Conservation (phyloP, 2,113 vertebrate genomes). For the Apistogramma diplotaenia region DNA sequence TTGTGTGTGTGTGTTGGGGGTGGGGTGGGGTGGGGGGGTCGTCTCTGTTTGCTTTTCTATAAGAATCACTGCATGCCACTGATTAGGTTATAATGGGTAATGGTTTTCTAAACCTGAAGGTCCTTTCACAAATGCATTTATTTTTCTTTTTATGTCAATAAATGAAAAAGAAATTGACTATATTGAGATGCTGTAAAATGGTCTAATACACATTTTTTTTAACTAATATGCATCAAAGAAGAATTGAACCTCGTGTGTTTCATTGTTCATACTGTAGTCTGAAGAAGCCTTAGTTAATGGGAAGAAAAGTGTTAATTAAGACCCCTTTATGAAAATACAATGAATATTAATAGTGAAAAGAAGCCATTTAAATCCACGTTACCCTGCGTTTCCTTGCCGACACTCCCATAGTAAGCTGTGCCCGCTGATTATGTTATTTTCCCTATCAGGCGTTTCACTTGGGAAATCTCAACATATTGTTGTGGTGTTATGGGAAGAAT, state of each 20-base stretch:
- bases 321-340: conserved; percentile 60
- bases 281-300: conserved; percentile 37
- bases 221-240: conserved; percentile 15
- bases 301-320: conserved; percentile 69
- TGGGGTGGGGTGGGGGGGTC: too few relatives aligned
- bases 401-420: conserved; percentile 58
- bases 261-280: conserved; percentile 10
- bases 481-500: conserved; percentile 63
- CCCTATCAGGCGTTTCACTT: conserved; percentile 58
- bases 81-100: background rate
- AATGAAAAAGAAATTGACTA: background rate
- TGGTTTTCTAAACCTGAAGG: background rate
- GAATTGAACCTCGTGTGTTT: conserved; percentile 6
- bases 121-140: background rate
- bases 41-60: too few relatives aligned
- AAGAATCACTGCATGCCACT: too few relatives aligned
- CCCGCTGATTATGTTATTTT: conserved; percentile 68
- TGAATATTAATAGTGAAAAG: conserved; percentile 64
- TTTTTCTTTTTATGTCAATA: background rate
- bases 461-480: conserved; percentile 68
- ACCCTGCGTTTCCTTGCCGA: conserved; percentile 46
- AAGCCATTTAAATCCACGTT: conserved; percentile 56
- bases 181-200: fast-evolving
- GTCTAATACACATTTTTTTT: background rate
- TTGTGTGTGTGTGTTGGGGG: too few relatives aligned